Base-by-base conservation (phyloP, 1,140 invertebrate species). In the Ditylenchus dipsaci region DNA sequence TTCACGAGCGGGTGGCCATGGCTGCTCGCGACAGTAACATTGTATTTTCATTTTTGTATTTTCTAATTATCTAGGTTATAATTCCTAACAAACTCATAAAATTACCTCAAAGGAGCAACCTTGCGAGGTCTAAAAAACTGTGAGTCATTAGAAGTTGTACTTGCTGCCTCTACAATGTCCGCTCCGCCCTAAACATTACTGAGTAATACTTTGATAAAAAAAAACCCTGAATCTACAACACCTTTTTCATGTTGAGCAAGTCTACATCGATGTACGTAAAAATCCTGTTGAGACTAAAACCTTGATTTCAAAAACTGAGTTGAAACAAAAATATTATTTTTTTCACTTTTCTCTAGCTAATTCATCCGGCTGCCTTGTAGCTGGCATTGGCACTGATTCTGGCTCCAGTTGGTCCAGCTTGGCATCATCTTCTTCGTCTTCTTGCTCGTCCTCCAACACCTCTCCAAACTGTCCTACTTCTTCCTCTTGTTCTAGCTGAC, bases 41-140 rank as follows among this genome's bases (percentile, higher is more conserved):
- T n/a, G n/a, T n/a, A n/a, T n/a, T n/a, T n/a, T n/a, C n/a, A n/a
- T n/a, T n/a, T n/a, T n/a, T n/a, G n/a, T n/a, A n/a, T n/a, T n/a
- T n/a, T n/a, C n/a, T n/a, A n/a, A n/a, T n/a, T n/a, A n/a, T n/a
- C n/a, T n/a, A n/a, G n/a, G n/a, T 38, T 38, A 11, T 38, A 11
- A 5, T 38, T 38, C 33, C 11, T 38, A 5, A 38, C 3, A 38
- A 38, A 38, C 33, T 5, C 3, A 5, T 11, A 38, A 11, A 38
- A 38, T 38, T 53, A 53, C 63, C 63, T 61, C 21, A 68, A 30
- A 9, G 66, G 66, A 15, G 49, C 66, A 1, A 68, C 62, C 30
- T 67, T 67, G 26, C 45, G 66, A 21, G 63, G 66, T 53, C 66
- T 19, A 17, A 68, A 68, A 43, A 67, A 26, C 21, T 29, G 11